These are phyloP conservation scores for Grallaria varia DNA, from an alignment of 2,113 vertebrate species.

Conservation along the genomic window DNA sequence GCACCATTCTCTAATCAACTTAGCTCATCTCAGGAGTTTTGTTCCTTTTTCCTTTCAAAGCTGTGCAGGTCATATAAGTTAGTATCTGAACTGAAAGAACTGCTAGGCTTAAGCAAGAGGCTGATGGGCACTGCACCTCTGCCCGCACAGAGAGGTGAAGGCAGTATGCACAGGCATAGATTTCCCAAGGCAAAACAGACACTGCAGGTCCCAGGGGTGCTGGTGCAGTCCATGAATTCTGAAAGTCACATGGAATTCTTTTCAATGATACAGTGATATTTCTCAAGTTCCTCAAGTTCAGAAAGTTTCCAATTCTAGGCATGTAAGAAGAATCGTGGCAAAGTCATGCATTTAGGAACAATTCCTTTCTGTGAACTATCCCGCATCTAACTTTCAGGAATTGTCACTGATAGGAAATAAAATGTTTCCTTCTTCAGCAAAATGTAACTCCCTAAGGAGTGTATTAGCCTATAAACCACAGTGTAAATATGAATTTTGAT, in stretches of 20 bases:
- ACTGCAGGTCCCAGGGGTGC: not conserved
- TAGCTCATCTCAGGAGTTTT: not conserved
- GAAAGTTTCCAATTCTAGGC: not conserved
- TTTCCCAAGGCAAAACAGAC: not conserved
- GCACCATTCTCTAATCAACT: not conserved
- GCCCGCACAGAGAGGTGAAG: not conserved
- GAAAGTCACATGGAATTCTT: not conserved
- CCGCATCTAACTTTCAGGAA: not conserved
- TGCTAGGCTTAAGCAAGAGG: not conserved
- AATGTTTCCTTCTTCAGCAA: conserved; percentile 44
- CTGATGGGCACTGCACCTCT: fast-evolving
- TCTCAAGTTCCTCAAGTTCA: not conserved
- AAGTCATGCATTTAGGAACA: not conserved
- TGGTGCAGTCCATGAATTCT: not conserved
- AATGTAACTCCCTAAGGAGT: conserved; percentile 51
- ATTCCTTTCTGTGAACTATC: not conserved
- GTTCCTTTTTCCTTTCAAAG: not conserved
- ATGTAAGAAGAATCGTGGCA: not conserved
- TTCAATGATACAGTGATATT: not conserved
- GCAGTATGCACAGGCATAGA: not conserved
- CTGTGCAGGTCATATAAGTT: not conserved
- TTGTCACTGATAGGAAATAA: conserved; percentile 35
- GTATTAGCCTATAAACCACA: conserved; percentile 50
- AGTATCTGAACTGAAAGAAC: not conserved
- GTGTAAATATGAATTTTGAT: conserved; percentile 50